Evolutionary conservation across 2,888 invertebrate genomes (phyloP).

Genomic region (Sinopyrophorus schimmeli): DNA sequence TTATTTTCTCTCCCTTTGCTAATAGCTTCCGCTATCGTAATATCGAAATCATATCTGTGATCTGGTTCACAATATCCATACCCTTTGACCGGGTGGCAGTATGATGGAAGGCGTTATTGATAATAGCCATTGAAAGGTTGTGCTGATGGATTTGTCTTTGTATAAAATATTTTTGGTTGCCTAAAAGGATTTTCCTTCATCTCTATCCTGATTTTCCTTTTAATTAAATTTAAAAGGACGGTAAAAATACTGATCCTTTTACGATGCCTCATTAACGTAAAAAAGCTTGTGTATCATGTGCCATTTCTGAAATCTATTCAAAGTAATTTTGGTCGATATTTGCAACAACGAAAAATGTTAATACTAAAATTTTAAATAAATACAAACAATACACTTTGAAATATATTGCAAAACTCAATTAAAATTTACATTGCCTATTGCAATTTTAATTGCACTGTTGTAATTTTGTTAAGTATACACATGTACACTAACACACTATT

Average conservation of each 20-base stretch:
- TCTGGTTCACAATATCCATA: slow-evolving; percentile 44
- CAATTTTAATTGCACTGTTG: too few species aligned
- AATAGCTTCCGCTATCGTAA: slow-evolving; percentile 43
- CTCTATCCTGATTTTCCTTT: slow-evolving; percentile 8
- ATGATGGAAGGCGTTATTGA: slow-evolving; percentile 35
- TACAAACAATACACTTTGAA: too few species aligned
- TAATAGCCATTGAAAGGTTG: slow-evolving; percentile 29
- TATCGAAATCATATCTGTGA: slow-evolving; percentile 49
- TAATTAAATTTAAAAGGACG: slow-evolving; percentile 13
- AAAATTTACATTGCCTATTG: too few species aligned
- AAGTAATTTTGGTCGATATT: too few species aligned
- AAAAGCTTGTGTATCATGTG: neutral
- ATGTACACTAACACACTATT: too few species aligned
- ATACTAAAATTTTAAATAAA: too few species aligned
- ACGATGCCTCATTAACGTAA: slow-evolving; percentile 3
- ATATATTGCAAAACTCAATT: too few species aligned
- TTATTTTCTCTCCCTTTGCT: slow-evolving; percentile 47
- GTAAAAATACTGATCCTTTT: slow-evolving; percentile 6
- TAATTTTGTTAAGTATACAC: too few species aligned
- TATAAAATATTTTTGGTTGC: slow-evolving; percentile 14
- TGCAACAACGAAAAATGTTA: too few species aligned
- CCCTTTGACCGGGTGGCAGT: slow-evolving; percentile 43
- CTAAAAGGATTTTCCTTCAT: slow-evolving; percentile 3
- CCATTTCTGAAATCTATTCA: too few species aligned
- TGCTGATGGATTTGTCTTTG: slow-evolving; percentile 20